These are phyloP conservation scores for Magallana nippona DNA, from an alignment of 2,888 invertebrate species.

Conservation along the genomic window DNA sequence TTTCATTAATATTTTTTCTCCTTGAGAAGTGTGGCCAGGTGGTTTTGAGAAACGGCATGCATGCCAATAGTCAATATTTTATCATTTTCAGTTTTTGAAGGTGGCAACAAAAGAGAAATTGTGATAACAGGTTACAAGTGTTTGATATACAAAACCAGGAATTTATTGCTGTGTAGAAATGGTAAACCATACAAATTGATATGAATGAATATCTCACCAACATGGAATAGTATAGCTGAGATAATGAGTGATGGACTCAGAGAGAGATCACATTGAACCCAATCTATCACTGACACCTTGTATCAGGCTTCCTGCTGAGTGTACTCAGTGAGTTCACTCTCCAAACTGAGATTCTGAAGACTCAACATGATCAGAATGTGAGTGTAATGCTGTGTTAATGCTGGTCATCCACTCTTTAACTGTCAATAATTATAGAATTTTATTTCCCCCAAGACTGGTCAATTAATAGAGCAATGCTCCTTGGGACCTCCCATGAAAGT, in stretches of 20 bases:
- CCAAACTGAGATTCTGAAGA: background rate
- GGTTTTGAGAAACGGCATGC: background rate
- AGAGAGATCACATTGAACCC: slow-evolving; percentile 1
- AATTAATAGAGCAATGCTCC: slow-evolving; percentile 26
- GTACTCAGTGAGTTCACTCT: slow-evolving; percentile 10
- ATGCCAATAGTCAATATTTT: background rate
- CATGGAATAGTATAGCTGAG: background rate
- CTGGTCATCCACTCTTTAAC: slow-evolving; percentile 4
- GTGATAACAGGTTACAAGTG: background rate
- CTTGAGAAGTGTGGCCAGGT: background rate
- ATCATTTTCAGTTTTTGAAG: background rate
- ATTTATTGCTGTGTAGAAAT: slow-evolving; percentile 23
- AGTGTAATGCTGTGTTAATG: background rate
- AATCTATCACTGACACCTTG: slow-evolving; percentile 6
- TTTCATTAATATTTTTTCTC: background rate
- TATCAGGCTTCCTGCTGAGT: slow-evolving; percentile 18
- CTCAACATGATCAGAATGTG: background rate
- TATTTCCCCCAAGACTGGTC: slow-evolving; percentile 9
- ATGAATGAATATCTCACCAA: slow-evolving; percentile 16
- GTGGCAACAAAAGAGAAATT: background rate
- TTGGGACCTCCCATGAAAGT: slow-evolving; percentile 24
- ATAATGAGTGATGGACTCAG: slow-evolving; percentile 23
- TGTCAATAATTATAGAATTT: slow-evolving; percentile 33
- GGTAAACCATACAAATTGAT: slow-evolving; percentile 30
- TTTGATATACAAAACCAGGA: background rate